Percentiles rank a stretch among this genome's conserved stretches.
Evolutionary conservation across 2,888 invertebrate genomes (phyloP).

Genomic region (Limnephilus lunatus): DNA sequence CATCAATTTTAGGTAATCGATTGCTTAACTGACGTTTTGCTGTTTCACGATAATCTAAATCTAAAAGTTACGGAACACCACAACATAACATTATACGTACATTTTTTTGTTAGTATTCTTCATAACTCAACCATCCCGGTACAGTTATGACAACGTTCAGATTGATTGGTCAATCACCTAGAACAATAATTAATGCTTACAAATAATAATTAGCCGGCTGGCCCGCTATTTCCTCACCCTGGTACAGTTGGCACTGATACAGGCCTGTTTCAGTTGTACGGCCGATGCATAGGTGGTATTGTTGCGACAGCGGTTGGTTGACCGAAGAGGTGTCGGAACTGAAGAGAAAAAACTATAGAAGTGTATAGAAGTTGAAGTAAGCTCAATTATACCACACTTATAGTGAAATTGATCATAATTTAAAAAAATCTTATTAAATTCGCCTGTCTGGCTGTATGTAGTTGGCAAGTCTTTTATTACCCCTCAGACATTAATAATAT

Average conservation of each 20-base stretch:
- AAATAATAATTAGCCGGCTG: background rate
- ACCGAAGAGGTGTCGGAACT: slow-evolving; percentile 30
- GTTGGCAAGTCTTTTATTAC: too few relatives aligned
- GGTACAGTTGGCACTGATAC: slow-evolving; percentile 24
- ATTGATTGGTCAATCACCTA: background rate
- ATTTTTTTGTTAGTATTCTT: background rate
- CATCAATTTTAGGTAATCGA: too few relatives aligned
- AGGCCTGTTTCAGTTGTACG: background rate
- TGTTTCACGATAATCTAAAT: background rate
- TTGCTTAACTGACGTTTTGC: too few relatives aligned
- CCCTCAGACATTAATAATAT: too few relatives aligned
- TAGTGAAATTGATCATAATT: too few relatives aligned
- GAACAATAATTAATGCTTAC: background rate
- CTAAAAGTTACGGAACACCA: background rate
- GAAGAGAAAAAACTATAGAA: background rate
- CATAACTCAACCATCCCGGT: background rate
- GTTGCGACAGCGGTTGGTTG: slow-evolving; percentile 24
- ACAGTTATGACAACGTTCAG: background rate
- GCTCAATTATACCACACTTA: background rate
- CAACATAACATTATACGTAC: background rate
- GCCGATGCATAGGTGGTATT: background rate
- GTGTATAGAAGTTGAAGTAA: background rate
- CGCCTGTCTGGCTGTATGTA: too few relatives aligned
- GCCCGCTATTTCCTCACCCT: slow-evolving; percentile 25
- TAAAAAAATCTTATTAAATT: too few relatives aligned